A percentile compares a stretch with the other conserved stretches of the same genome.
phyloP scores from a whole-genome alignment of 2,113 vertebrate species.

The Mugil cephalus region DNA sequence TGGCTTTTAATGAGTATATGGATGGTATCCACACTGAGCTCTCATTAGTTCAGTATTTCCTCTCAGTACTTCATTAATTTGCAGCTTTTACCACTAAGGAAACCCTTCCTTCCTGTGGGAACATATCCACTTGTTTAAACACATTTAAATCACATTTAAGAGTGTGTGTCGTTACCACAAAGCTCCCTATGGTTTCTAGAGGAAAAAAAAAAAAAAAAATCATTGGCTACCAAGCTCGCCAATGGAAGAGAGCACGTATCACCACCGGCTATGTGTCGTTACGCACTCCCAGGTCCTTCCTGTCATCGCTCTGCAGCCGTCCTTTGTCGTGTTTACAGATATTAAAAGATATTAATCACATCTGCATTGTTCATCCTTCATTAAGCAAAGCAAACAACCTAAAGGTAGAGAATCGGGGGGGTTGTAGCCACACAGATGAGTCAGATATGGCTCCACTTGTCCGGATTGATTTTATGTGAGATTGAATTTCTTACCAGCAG shows the following conservation, averaged over 20 bases:
- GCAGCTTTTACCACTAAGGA: slow-evolving; percentile 22
- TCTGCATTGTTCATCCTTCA: slow-evolving; percentile 59
- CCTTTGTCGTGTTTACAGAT: slow-evolving; percentile 29
- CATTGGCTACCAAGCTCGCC: slow-evolving; percentile 29
- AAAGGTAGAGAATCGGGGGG: slow-evolving; percentile 30
- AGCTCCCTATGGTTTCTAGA: slow-evolving; percentile 43
- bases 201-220: background rate
- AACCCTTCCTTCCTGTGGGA: slow-evolving; percentile 55
- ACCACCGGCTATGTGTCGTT: slow-evolving; percentile 59
- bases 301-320: slow-evolving; percentile 8
- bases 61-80: slow-evolving; percentile 30
- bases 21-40: background rate
- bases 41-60: slow-evolving; percentile 12
- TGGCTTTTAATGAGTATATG: too few relatives aligned
- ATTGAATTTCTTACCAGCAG: slow-evolving; percentile 54
- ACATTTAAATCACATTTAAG: slow-evolving; percentile 28
- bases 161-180: slow-evolving; percentile 52
- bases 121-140: slow-evolving; percentile 38
- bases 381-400: slow-evolving; percentile 67
- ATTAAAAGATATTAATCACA: slow-evolving; percentile 52
- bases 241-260: slow-evolving; percentile 55
- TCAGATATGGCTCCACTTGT: slow-evolving; percentile 41
- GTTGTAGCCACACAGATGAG: slow-evolving; percentile 30
- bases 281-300: slow-evolving; percentile 44
- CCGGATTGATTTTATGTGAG: slow-evolving; percentile 62